Conservation (phyloP, 2,888 invertebrate species). For the Auanema sp. region DNA sequence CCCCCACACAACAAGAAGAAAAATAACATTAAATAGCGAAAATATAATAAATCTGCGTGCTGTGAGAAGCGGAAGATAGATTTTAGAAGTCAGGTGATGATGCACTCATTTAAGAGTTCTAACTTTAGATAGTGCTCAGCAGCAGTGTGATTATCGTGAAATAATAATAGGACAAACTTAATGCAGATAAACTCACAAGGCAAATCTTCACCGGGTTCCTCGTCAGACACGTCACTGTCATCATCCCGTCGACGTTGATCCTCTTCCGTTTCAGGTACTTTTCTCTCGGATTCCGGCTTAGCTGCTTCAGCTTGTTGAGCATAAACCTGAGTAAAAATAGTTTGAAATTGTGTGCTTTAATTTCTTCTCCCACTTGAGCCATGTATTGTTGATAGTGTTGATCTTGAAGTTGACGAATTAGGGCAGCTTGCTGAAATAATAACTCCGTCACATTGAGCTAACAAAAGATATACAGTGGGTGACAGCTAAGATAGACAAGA, state of each 20-base stretch:
- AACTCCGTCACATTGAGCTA: no score
- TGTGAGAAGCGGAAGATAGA: no score
- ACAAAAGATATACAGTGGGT: no score
- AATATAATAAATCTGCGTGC: no score
- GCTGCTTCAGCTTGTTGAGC: slow-evolving; percentile 67
- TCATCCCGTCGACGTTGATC: slow-evolving; percentile 62
- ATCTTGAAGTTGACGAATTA: slow-evolving; percentile 92
- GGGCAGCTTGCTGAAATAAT: slow-evolving; percentile 79
- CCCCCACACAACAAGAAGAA: no score
- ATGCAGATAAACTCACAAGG: slow-evolving; percentile 48
- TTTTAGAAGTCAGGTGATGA: no score
- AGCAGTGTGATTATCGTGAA: not conserved
- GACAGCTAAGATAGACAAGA: no score
- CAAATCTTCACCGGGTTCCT: slow-evolving; percentile 56
- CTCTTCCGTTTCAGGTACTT: slow-evolving; percentile 22
- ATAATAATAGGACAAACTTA: no score
- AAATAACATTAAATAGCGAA: no score
- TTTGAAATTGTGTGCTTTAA: not conserved
- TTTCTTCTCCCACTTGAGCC: slow-evolving; percentile 75
- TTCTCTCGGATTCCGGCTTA: slow-evolving; percentile 29
- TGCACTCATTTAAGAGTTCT: not conserved
- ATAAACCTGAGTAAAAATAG: slow-evolving; percentile 53
- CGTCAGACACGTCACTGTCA: slow-evolving; percentile 64
- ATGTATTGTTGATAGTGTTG: slow-evolving; percentile 99
- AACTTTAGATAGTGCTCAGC: slow-evolving; percentile 6